These are phyloP conservation scores for Drosophila multiciliata DNA, from an alignment of 2,888 invertebrate genomes.

Conservation along the genomic window DNA sequence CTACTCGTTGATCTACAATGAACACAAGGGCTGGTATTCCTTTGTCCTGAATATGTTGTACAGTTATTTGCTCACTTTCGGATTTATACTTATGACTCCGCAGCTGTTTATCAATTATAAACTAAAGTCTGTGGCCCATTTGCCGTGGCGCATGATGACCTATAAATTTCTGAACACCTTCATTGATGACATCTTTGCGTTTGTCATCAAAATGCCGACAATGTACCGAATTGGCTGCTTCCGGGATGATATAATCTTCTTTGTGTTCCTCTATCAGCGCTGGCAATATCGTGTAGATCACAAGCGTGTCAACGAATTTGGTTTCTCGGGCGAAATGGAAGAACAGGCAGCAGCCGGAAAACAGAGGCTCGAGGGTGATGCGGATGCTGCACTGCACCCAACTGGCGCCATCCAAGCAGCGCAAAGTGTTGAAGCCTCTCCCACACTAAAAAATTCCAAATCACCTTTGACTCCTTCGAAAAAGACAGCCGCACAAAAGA, in stretches of 20 bases:
- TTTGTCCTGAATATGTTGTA: slow-evolving; percentile 98
- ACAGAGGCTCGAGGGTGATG: slow-evolving; percentile 35
- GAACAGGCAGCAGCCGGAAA: slow-evolving; percentile 69
- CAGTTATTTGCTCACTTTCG: slow-evolving; percentile 98
- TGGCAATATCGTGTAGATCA: slow-evolving; percentile 99
- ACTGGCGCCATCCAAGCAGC: slow-evolving; percentile 54
- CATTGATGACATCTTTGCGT: slow-evolving; percentile 99
- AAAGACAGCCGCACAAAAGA: slow-evolving; percentile 83
- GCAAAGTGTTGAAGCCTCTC: neutral
- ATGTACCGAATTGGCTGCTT: slow-evolving; percentile 99
- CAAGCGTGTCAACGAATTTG: slow-evolving; percentile 98
- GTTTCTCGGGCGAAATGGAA: slow-evolving; percentile 96
- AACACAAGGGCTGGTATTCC: slow-evolving; percentile 99
- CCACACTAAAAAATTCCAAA: slow-evolving; percentile 12
- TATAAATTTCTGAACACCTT: slow-evolving; percentile 99
- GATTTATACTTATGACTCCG: slow-evolving; percentile 99
- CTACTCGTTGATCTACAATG: slow-evolving; percentile 97
- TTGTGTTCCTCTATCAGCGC: slow-evolving; percentile 99
- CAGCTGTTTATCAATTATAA: slow-evolving; percentile 99
- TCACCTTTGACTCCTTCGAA: slow-evolving; percentile 45
- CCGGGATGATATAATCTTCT: slow-evolving; percentile 99
- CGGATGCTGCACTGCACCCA: slow-evolving; percentile 20
- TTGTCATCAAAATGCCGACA: slow-evolving; percentile 99
- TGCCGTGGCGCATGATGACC: slow-evolving; percentile 99
- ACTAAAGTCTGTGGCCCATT: slow-evolving; percentile 98